Conservation (phyloP, 2,113 vertebrate species). For the Pluvianellus socialis region DNA sequence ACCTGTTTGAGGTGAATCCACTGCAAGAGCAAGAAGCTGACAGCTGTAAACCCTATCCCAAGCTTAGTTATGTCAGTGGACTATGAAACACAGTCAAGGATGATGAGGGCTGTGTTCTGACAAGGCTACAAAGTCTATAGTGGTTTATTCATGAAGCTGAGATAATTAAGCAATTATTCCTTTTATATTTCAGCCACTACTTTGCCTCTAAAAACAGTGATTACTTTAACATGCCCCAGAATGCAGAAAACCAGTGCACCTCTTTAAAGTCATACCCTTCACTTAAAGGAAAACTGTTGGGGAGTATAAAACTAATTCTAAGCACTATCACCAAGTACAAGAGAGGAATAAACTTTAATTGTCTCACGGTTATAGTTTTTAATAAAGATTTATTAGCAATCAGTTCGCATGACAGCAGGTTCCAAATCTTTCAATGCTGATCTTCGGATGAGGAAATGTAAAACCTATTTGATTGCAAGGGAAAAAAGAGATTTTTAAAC, state of each 20-base stretch:
- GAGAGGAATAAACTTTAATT: background rate
- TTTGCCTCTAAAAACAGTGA: background rate
- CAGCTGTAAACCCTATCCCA: background rate
- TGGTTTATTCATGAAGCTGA: background rate
- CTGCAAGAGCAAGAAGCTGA: background rate
- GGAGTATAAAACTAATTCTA: background rate
- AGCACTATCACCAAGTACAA: background rate
- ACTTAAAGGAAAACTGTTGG: background rate
- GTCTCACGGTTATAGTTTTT: background rate
- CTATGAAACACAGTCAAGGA: background rate
- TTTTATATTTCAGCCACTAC: background rate
- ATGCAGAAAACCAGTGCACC: background rate
- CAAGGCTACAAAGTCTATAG: background rate
- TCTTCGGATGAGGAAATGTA: background rate
- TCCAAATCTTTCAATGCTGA: background rate
- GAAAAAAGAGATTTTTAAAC: background rate
- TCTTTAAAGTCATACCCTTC: background rate
- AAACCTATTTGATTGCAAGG: background rate
- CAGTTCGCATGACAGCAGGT: background rate
- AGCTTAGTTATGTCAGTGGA: background rate
- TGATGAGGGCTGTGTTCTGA: background rate
- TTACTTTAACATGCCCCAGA: background rate
- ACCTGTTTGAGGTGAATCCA: background rate
- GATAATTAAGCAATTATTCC: background rate
- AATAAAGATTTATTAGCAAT: background rate